Evolutionary conservation across 2,113 vertebrate genomes (phyloP), one percentile per base, ranked within the genome.

Genomic region (Eudorcas thomsonii): DNA sequence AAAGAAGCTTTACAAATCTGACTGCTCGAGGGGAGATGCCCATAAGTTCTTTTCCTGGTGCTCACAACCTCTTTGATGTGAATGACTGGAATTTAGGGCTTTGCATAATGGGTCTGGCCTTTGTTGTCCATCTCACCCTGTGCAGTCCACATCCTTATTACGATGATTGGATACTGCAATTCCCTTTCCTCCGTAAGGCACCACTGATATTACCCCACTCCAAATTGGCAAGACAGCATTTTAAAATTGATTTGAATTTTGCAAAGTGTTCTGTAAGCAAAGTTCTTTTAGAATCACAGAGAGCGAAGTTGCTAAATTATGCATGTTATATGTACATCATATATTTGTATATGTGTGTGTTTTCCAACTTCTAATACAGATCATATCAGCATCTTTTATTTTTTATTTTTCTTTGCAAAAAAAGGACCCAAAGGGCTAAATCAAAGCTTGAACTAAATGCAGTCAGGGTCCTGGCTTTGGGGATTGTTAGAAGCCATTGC

Each of bases 171-270:
- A 80, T 84, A 39, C n/a, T 64, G 71, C 19, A 95, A 62, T 92
- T 95, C 45, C 33, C 57, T 60, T 86, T 93, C 48, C 71, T 91
- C 54, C 62, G 7, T 33, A 78, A 86, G 45, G 13, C 23, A 71
- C 45, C 59, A 33, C 71, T 87, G 77, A 78, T 95, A 60, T 11
- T 86, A 93, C 7, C 45, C 39, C 4, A 52, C 86, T 93, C n/a
- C 39, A 85, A 43, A 36, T 85, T 88, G 86, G 39, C 48, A 94
- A 59, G 45, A 94, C 15, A 85, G 26, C 86, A 83, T 91, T 94
- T 97, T 82, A 78, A 92, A 91, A 97, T 96, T 78, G 45, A 95
- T 94, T 88, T 97, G 85, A 91, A 78, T 93, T 96, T 93, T 96
- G 11, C 55, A 93, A 92, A 94, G 36, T 96, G 87, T 92, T 82